Percentiles rank a stretch among this genome's conserved stretches.
Conservation (phyloP, 2,797 vertebrate species). For the Crenichthys baileyi region DNA sequence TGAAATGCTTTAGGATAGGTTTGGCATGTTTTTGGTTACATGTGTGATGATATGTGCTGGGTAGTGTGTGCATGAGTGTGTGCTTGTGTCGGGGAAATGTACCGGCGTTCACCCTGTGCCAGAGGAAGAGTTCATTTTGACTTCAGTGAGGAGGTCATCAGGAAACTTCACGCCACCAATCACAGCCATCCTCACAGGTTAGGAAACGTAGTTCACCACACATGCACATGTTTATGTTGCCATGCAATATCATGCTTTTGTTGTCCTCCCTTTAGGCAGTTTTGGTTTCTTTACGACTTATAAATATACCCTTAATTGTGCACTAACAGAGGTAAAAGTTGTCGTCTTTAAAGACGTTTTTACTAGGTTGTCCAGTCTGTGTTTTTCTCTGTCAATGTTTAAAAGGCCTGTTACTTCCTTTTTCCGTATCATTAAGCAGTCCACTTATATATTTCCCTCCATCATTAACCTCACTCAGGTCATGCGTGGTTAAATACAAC, state of each 20-base stretch:
- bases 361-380: background rate
- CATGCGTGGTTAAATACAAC: conserved; percentile 2
- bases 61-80: conserved; percentile 48
- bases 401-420: conserved; percentile 33
- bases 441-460: conserved; percentile 10
- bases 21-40: conserved; percentile 18
- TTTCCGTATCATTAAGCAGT: conserved; percentile 28
- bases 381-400: background rate
- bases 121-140: conserved; percentile 85
- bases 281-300: background rate
- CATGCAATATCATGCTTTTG: background rate
- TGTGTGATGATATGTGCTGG: conserved; percentile 32
- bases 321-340: background rate
- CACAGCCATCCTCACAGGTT: conserved; percentile 75
- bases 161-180: conserved; percentile 76
- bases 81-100: conserved; percentile 76
- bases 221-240: conserved; percentile 1
- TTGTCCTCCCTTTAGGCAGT: background rate
- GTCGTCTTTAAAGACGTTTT: background rate
- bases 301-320: background rate
- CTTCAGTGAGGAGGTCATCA: conserved; percentile 86
- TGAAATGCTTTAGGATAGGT: conserved; percentile 13
- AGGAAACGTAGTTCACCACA: conserved; percentile 44
- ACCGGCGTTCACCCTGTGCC: conserved; percentile 82
- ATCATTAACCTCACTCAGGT: background rate